A percentile compares a stretch with the other conserved stretches of the same genome.
These are phyloP conservation scores for Phortica magna DNA, from an alignment of 2,888 invertebrate species.

Conservation along the genomic window DNA sequence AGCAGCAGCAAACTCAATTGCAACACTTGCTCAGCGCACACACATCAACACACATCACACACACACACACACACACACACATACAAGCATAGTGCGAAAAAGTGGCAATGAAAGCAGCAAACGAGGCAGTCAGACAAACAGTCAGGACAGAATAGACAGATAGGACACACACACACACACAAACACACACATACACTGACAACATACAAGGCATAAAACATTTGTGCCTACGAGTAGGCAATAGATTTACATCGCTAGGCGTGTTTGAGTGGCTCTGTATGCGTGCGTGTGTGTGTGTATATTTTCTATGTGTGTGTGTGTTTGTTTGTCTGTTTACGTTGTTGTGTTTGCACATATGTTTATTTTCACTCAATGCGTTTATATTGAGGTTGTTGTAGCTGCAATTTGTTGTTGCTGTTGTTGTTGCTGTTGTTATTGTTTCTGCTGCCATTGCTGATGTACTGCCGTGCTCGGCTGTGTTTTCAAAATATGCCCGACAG, in stretches of 20 bases:
- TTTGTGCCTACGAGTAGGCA: slow-evolving; percentile 26
- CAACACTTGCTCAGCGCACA: slow-evolving; percentile 35
- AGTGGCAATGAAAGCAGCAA: neutral
- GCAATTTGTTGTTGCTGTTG: slow-evolving; percentile 30
- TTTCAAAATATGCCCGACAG: slow-evolving; percentile 12
- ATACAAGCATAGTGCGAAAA: neutral
- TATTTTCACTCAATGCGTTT: slow-evolving; percentile 42
- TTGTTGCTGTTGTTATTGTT: slow-evolving; percentile 6
- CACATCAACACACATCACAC: too few relatives aligned
- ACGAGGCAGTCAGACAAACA: neutral
- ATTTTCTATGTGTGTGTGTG: neutral
- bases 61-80: neutral
- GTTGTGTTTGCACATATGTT: slow-evolving; percentile 39
- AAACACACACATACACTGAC: neutral
- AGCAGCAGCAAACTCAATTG: slow-evolving; percentile 38
- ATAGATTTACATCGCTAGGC: slow-evolving; percentile 30
- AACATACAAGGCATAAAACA: slow-evolving; percentile 26
- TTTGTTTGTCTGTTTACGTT: slow-evolving; percentile 39
- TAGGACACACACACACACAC: neutral
- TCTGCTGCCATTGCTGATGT: neutral
- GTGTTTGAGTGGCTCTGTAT: slow-evolving; percentile 5
- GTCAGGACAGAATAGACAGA: neutral
- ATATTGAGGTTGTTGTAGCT: slow-evolving; percentile 34
- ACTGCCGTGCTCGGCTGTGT: neutral
- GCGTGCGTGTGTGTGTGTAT: neutral